Percentiles rank a stretch among this genome's conserved stretches.
Conservation (phyloP, 23 tunicate genomes). For the Clavelina lepadiformis region DNA sequence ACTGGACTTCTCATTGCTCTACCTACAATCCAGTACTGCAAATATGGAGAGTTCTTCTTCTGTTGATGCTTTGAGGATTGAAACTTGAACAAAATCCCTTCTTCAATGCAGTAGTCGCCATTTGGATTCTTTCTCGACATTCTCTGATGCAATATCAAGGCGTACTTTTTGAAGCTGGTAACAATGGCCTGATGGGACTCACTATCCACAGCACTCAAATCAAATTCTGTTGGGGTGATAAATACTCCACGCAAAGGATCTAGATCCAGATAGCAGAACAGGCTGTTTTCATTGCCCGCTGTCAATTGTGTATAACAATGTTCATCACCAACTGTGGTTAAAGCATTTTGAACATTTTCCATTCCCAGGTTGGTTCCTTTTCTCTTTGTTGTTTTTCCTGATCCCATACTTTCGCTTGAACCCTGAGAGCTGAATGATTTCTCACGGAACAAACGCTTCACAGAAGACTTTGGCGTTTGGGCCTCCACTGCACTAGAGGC, state of each 20-base stretch:
- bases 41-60: conserved; percentile 19
- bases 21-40: conserved; percentile 68
- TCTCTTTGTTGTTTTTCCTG: conserved; percentile 4
- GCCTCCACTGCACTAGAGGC: not conserved
- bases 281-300: conserved; percentile 22
- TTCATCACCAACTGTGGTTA: not conserved
- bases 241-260: conserved; percentile 21
- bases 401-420: conserved; percentile 13
- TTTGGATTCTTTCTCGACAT: not conserved
- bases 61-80: not conserved
- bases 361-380: not conserved
- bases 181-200: conserved; percentile 19
- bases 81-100: conserved; percentile 52
- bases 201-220: conserved; percentile 1
- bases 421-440: conserved; percentile 50
- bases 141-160: conserved; percentile 43
- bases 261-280: conserved; percentile 39
- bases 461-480: not conserved
- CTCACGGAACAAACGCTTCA: conserved; percentile 42
- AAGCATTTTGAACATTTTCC: conserved; percentile 2
- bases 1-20: conserved; percentile 8
- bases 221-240: conserved; percentile 33
- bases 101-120: conserved; percentile 37
- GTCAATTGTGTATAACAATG: conserved; percentile 5
- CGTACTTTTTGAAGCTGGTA: conserved; percentile 19